Base-by-base conservation (phyloP, 2,113 vertebrate species). In the Triplophysa dalaica region DNA sequence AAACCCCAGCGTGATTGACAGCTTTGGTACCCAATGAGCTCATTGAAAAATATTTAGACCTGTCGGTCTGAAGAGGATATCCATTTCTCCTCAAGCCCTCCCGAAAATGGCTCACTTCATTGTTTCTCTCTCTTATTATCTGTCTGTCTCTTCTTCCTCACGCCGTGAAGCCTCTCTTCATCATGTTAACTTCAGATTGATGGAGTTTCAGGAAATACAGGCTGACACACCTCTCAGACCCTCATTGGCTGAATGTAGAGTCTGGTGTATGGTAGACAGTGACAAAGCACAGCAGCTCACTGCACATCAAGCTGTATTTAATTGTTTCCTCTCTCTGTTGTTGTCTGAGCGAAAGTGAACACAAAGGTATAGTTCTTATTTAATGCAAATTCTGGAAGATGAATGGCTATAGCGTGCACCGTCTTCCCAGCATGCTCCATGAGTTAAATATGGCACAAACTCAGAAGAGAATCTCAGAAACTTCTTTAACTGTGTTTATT, bases 181-280 rank as follows among this genome's bases (percentile, higher is more conserved):
- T 84, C 83, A 81, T 81, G 64, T 58, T 58, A 69, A 75, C 75
- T 26, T 73, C 43, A 73, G 75, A 75, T 24, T 33, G 48, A 66
- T 60, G 66, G 69, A 60, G 38, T 72, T 67, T 52, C 65, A 17
- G 22, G 45, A 69, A 60, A 63, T 66, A 9, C 69, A 21, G 79
- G 69, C 69, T 4, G 48, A 75, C 58, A 21, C 33, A 60, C 21
- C 68, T 29, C 66, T 70, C 61, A 26, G 29, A 13, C 52, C 77
- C 48, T 17, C 48, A 63, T 58, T 78, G 69, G 62, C 45, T 60
- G 56, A 64, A 54, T 72, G 33, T 52, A 60, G 19, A 62, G 38
- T 64, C 64, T 79, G 70, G 65, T 66, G 70, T 78, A 66, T 78
- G 45, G 33, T 50, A 78, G 75, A 84, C 69, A 10, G 11, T 78